Evolutionary conservation across 30 jellyfish, hydroid and myxozoan genomes (phyloP).

Genomic region (Rhopilema esculentum): DNA sequence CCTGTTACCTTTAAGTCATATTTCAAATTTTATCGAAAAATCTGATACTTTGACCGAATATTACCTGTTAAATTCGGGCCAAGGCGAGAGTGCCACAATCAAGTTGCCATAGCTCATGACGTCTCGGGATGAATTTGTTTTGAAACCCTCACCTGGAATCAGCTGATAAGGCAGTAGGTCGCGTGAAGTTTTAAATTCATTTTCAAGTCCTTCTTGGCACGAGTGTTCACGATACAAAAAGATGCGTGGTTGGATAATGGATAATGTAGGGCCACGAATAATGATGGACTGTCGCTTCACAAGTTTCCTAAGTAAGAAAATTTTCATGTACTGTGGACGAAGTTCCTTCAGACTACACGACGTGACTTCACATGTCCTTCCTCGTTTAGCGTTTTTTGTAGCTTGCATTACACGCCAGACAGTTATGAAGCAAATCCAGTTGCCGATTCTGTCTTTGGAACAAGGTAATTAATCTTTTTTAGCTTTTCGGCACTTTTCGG

Average conservation of each 20-base stretch:
- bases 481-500: background rate
- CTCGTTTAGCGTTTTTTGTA: background rate
- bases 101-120: background rate
- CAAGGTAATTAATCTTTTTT: background rate
- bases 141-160: background rate
- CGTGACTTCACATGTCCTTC: background rate
- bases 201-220: background rate
- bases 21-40: background rate
- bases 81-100: background rate
- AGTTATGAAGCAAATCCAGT: background rate
- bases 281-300: background rate
- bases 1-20: background rate
- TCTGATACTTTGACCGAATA: background rate
- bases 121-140: background rate
- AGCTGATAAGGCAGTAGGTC: background rate
- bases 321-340: background rate
- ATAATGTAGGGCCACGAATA: background rate
- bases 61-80: background rate
- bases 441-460: background rate
- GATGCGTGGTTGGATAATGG: background rate
- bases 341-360: background rate
- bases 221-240: background rate
- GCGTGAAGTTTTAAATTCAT: background rate
- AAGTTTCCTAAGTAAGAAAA: background rate
- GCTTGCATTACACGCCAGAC: background rate